Base-by-base conservation (phyloP, 2,888 invertebrate genomes). In the Clistopyga incitator region DNA sequence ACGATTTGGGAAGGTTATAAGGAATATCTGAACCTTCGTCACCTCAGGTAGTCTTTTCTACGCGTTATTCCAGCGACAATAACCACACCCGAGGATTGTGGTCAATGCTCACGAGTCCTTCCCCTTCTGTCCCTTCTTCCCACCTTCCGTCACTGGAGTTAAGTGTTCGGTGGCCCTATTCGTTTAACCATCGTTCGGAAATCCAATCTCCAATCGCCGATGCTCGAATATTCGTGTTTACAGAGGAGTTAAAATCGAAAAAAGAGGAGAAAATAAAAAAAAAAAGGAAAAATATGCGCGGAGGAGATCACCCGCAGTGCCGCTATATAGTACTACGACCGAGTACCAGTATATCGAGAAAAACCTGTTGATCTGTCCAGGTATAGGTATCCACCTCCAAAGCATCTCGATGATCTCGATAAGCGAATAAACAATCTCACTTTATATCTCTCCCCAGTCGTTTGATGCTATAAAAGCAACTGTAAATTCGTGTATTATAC, bases 41-140 rank as follows among this genome's bases (percentile, higher is more conserved):
- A 34, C 64, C 85, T 87, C 90, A 90, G 91, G 90, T 92, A 92
- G 88, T 90, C 89, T 91, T 87, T 90, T 92, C 92, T 92, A 90
- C 92, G 92, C 91, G 89, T 90, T 89, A 89, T 88, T 86, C 89
- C 89, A 90, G 89, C 90, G 89, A 88, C 90, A 86, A 88, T 86
- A 90, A 91, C 91, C 91, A 89, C 91, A 90, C 90, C 90, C 89
- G 89, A 74, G 74, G 50, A 84, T 86, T 87, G 87, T 87, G 88
- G 89, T 90, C 91, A 91, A 91, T 90, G 90, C 72, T 81, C 89
- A 87, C 91, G 90, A 91, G 86, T 89, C 85, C 85, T 84, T 85
- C 86, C 85, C 84, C 67, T 47, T 20, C 67, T 67, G 54, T 54
- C 47, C 54, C 50, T 47, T 50, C 85, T 86, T 86, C 85, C 80